A percentile compares a stretch with the other conserved stretches of the same genome.
Evolutionary conservation across 2,113 vertebrate species (phyloP).

Genomic region (Heloderma charlesbogerti): DNA sequence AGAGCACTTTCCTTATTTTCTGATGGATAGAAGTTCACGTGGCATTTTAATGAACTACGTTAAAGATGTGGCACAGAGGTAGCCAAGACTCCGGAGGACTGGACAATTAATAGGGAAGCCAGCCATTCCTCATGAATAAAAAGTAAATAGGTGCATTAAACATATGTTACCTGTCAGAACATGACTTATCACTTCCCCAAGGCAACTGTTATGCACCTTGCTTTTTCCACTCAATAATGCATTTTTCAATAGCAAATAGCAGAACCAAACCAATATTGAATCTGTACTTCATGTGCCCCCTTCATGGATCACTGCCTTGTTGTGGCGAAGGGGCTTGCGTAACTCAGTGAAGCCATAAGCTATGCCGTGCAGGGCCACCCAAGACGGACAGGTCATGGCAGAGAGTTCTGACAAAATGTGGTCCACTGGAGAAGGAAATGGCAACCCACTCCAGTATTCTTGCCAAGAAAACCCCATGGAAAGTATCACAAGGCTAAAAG

Average conservation of each 20-base stretch:
- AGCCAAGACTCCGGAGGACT: slow-evolving; percentile 40
- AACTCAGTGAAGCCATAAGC: too few relatives aligned
- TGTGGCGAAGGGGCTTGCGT: too few relatives aligned
- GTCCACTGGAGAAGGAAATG: too few relatives aligned
- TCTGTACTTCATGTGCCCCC: slow-evolving; percentile 40
- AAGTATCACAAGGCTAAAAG: too few relatives aligned
- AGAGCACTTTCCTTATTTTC: slow-evolving; percentile 27
- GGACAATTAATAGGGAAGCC: slow-evolving; percentile 67
- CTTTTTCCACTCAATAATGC: slow-evolving; percentile 66
- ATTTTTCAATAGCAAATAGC: slow-evolving; percentile 76
- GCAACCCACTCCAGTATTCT: too few relatives aligned
- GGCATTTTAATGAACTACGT: slow-evolving; percentile 61
- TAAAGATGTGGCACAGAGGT: slow-evolving; percentile 54
- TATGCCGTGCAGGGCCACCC: too few relatives aligned
- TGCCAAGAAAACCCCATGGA: too few relatives aligned
- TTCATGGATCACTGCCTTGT: too few relatives aligned
- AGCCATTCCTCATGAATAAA: slow-evolving; percentile 67
- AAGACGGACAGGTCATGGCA: too few relatives aligned
- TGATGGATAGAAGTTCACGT: slow-evolving; percentile 47
- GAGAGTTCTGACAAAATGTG: too few relatives aligned
- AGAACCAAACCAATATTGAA: slow-evolving; percentile 66
- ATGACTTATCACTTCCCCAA: slow-evolving; percentile 59
- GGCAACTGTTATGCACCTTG: slow-evolving; percentile 55
- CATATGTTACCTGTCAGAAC: slow-evolving; percentile 68
- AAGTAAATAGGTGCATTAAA: slow-evolving; percentile 69